Base-by-base conservation (phyloP, 2,113 vertebrate genomes). In the Pionites leucogaster region DNA sequence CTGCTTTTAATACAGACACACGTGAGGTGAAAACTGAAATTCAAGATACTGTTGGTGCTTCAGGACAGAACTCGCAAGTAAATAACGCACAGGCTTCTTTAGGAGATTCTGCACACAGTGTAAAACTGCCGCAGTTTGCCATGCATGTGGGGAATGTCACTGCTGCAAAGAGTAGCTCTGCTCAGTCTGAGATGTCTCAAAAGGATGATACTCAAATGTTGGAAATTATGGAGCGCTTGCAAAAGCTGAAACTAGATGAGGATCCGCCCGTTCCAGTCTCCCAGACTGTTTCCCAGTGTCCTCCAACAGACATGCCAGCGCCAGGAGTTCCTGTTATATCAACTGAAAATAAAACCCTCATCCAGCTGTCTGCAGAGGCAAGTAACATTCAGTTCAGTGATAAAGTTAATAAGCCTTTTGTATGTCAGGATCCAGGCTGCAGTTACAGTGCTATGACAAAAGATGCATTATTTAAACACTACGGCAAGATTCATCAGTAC, bases 391-490 rank as follows among this genome's bases (percentile, higher is more conserved):
- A 97, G 4, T 88, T 94, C 68, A 95, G 70, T 91, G 98, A 98
- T 35, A 97, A 80, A 94, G 95, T 97, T 88, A 97, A 98, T 64
- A 99, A 99, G 75, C 98, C 98, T 17, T 99, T 99, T 94, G 96
- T 98, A 8, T 99, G 99, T 95, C 98, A 99, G 76, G 97, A 96
- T 44, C 97, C 98, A 5, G 98, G 97, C 59, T 99, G 99, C 93
- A 95, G 50, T 63, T 99, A 99, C 18, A 99, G 98, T 88, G 98
- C 99, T 12, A 98, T 99, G 98, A 99, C 99, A 72, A 98, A 99
- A 91, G 99, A 99, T 9, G 98, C 99, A 0, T 97, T 99, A 20
- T 99, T 99, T 97, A 99, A 98, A 94, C 99, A 99, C 95, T 99
- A 99, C 47, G 98, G 98, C 49, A 99, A 99, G 97, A 91, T 98